Base-by-base conservation (phyloP, 1,140 invertebrate species). In the Bombus superbus region DNA sequence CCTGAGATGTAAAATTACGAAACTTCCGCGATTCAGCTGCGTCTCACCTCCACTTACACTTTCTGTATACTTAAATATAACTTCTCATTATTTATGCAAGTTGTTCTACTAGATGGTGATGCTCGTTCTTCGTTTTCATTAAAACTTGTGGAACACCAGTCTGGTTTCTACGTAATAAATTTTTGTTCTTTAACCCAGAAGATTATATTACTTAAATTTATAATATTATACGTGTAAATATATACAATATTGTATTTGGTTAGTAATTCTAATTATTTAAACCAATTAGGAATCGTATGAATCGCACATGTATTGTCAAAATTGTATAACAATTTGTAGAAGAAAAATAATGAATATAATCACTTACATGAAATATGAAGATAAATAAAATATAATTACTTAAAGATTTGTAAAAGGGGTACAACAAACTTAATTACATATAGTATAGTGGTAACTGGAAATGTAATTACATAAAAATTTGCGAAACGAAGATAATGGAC, bases 1-100 rank as follows among this genome's bases (percentile, higher is more conserved):
- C 18, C 18, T 38, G 78, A 66, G 6, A 38, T 69, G 32, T 44
- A 80, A 69, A 71, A 80, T 80, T 80, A 71, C 66, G 44, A 69
- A 80, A 80, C 66, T 80, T 80, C 35, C 25, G 8, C 28, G 64
- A 71, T 71, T 15, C 13, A 40, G 64, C 40, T 69, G 25, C 25
- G 35, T 38, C 42, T 11, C 69, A 42, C 13, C 40, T 15, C 69
- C 66, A 53, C 42, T 47, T 47, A 35, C 9, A 9, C 25, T 10
- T 11, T n/a, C 11, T 35, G 28, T 3, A 47, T 3, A 38, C 11
- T 35, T 76, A 40, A 32, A 76, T 5, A 8, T 8, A 76, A 76
- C 53, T 59, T 42, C 9, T 40, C 57, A 22, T 57, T 42, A 64
- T 78, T 78, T 78, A 44, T 42, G 40, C 59, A 64, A 40, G 18